Evolutionary conservation across 2,888 invertebrate species (phyloP).

Genomic region (Parapristionchus giblindavisi): DNA sequence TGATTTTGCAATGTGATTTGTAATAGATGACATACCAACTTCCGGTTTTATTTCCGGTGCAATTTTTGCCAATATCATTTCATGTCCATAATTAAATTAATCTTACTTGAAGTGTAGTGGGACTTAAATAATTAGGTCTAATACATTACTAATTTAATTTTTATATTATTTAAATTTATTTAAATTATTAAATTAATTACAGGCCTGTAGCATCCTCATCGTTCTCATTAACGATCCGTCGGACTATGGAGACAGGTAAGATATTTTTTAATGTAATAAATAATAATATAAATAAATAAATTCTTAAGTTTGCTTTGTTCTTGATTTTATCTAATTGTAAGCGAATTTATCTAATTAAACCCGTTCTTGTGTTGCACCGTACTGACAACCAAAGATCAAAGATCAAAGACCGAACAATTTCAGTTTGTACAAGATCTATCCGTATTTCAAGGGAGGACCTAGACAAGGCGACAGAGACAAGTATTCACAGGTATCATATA

Average conservation of each 20-base stretch:
- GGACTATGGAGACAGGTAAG: conserved; percentile 56
- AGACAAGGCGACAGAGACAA: conserved; percentile 50
- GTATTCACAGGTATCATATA: conserved; percentile 10
- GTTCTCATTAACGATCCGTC: conserved; percentile 52
- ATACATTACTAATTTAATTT: background rate
- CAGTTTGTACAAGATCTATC: conserved; percentile 63
- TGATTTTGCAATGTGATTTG: no score
- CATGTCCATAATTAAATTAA: no score
- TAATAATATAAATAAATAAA: background rate
- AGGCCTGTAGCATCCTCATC: conserved; percentile 53
- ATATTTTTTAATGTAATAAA: background rate
- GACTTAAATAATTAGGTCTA: no score
- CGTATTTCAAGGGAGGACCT: conserved; percentile 58
- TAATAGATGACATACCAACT: no score
- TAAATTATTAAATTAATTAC: background rate
- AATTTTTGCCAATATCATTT: no score
- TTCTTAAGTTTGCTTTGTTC: no score
- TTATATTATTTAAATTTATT: background rate
- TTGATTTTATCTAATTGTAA: no score
- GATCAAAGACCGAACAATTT: conserved; percentile 17
- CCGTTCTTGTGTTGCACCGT: no score
- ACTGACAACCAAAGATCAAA: no score
- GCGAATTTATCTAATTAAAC: no score
- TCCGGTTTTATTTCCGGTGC: no score
- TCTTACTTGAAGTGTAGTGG: no score